A percentile compares a stretch with the other conserved stretches of the same genome.
Conservation (phyloP, 2,888 invertebrate genomes). For the Apamea epomidion region DNA sequence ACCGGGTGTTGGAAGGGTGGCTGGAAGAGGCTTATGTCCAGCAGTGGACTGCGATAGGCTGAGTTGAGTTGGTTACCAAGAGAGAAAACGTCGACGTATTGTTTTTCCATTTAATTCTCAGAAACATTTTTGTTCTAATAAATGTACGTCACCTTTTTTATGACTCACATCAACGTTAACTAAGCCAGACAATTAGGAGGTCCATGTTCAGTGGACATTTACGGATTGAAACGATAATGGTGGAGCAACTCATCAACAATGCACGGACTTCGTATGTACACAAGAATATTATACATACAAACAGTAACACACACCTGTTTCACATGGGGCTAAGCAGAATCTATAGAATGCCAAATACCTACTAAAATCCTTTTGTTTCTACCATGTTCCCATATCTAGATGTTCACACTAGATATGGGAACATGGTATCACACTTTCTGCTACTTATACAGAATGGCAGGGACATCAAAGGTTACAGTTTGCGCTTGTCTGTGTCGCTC, state of each 20-base stretch:
- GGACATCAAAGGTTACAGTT: no score
- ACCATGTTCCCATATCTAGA: not conserved
- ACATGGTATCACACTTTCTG: no score
- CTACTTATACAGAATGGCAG: no score
- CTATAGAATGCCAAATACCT: not conserved
- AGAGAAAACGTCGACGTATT: not conserved
- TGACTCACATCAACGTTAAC: constrained; percentile 2
- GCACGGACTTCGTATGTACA: not conserved
- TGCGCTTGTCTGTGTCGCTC: no score
- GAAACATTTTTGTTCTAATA: not conserved
- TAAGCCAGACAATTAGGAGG: not conserved
- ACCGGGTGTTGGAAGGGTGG: no score
- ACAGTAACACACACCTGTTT: not conserved
- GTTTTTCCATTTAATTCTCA: not conserved
- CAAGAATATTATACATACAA: not conserved
- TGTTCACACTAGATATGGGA: no score
- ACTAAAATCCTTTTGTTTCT: not conserved
- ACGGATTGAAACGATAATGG: not conserved
- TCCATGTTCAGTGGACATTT: constrained; percentile 4
- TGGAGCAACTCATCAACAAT: not conserved
- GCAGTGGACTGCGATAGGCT: not conserved
- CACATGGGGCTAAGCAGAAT: not conserved
- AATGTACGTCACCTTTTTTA: not conserved
- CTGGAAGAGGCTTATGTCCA: no score
- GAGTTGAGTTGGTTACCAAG: not conserved